Base-by-base conservation (phyloP, 2,113 vertebrate species). In the Stegostoma tigrinum region DNA sequence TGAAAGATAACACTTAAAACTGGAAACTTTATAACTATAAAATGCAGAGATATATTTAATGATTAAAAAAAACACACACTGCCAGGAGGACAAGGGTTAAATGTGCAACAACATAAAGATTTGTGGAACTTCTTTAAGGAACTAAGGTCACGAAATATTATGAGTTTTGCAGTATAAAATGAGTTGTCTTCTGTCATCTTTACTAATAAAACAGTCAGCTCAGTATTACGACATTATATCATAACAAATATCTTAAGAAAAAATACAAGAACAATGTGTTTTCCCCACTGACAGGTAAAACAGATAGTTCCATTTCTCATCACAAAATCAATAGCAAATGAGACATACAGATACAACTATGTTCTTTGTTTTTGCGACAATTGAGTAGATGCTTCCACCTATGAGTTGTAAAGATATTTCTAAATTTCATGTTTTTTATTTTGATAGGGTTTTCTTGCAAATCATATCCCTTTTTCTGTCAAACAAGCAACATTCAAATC, bases 221-320 rank as follows among this genome's bases (percentile, higher is more conserved):
- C 93, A 95, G 70, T 95, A 95, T 95, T 72, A 95, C 67, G 48
- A 48, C 67, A 94, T 94, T 30, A 48, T 70, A 70, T 48, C 19
- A 94, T 94, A 42, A 48, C 67, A 95, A 72, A 95, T 95, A 95
- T 68, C 64, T 45, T 42, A 38, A 94, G 55, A 38, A 68, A 94
- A 94, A 94, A 94, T 94, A 70, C 67, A 48, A 48, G 93, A 67
- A 48, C 42, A 95, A 67, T 70, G 42, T 45, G 45, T 95, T 95
- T 70, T 95, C 67, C 93, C 93, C 42, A 95, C 67, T 72, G 67
- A 30, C 67, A 72, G 93, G 42, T 95, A 95, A 95, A 70, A 95
- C 93, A 95, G 93, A 72, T n/a, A 10, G 38, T 68, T 95, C 19
- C 48, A 70, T 70, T 70, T 95, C 72, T 30, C 42, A 24, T 48